Evolutionary conservation across 2,888 invertebrate species (phyloP), one percentile per base, ranked within the genome.

Genomic region (Tachystola acroxantha): DNA sequence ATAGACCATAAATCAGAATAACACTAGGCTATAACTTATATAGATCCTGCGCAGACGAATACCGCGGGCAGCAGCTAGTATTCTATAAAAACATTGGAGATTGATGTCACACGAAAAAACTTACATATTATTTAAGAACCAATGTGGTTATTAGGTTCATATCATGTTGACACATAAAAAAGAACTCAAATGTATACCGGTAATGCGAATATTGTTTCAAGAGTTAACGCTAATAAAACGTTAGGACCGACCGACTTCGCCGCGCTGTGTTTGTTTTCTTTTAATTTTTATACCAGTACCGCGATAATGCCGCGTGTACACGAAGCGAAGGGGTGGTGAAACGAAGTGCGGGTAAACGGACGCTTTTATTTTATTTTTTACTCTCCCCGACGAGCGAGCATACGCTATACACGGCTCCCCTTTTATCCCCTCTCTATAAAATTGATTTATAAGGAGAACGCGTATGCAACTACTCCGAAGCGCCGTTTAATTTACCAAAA

Each of bases 251-350:
- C 55, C 52, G 39, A 45, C 53, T n/a, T n/a, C 24, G 9, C 24
- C 24, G 6, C 27, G 40, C 42, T 45, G 52, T 67, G 64, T 66
- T 69, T 70, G 54, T 70, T 70, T 69, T 62, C 56, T 63, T 67
- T 67, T 61, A 57, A 67, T 66, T 69, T 68, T 56, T 60, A 56
- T 60, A 59, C 51, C 50, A 47, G 26, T 19, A 29, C 7, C 32
- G 10, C 19, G 50, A 50, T 64, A 60, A 69, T 62, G 52, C 58
- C 53, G 53, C 53, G 55, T 56, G 54, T 57, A 58, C 63, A 61
- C 62, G 51, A 57, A 72, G 66, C 62, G 51, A 57, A 72, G 66
- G 72, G 77, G 70, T 65, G 64, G 65, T 53, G 52, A 65, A 70
- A 59, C 57, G 53, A 52, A 61, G 54, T 41, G 41, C 47, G 53